Evolutionary conservation across 2,888 invertebrate genomes (phyloP).

Genomic region (Bellardia pandia): DNA sequence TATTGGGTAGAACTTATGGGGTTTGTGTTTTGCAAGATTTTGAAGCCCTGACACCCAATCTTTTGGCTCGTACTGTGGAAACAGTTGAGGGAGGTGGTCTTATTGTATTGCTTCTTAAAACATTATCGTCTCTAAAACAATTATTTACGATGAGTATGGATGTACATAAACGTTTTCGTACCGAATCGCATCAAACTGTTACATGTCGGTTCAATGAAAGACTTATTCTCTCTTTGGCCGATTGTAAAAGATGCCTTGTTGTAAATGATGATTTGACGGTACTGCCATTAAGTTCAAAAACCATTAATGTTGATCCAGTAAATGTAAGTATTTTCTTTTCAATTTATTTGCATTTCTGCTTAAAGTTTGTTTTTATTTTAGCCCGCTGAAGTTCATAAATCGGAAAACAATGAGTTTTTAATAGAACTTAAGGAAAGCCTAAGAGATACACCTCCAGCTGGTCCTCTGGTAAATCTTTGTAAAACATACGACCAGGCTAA

Average conservation of each 20-base stretch:
- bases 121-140: constrained; percentile 94
- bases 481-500: constrained; percentile 97
- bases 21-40: constrained; percentile 98
- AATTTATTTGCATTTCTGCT: constrained; percentile 76
- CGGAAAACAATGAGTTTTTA: constrained; percentile 87
- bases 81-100: constrained; percentile 99
- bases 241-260: constrained; percentile 95
- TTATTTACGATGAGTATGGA: constrained; percentile 99
- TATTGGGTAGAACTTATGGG: constrained; percentile 98
- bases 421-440: constrained; percentile 91
- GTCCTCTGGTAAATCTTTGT: constrained; percentile 93
- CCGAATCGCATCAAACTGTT: constrained; percentile 96
- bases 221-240: constrained; percentile 94
- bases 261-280: constrained; percentile 97
- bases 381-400: constrained; percentile 81
- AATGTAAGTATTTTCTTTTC: constrained; percentile 82
- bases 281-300: constrained; percentile 95
- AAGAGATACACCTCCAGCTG: constrained; percentile 96
- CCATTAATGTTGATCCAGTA: constrained; percentile 91
- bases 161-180: constrained; percentile 95
- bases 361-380: constrained; percentile 54
- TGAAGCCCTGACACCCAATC: constrained; percentile 98
- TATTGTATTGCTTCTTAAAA: constrained; percentile 93
- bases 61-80: constrained; percentile 97
- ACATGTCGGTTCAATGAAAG: constrained; percentile 98